These are phyloP conservation scores for Nothura maculosa DNA, from an alignment of 2,797 vertebrate genomes.

Conservation along the genomic window DNA sequence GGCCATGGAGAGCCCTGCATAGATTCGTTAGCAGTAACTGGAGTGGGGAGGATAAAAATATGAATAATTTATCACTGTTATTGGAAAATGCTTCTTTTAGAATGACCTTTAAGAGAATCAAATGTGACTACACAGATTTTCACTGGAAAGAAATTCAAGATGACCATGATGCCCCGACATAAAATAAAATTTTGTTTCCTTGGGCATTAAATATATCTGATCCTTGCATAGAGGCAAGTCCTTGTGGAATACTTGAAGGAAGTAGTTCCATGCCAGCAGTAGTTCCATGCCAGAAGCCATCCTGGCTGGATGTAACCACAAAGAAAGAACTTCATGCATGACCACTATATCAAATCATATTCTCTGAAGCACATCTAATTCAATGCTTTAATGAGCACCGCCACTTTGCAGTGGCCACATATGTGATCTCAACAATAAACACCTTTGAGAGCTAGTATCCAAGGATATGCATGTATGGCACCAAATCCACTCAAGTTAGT, in stretches of 20 bases:
- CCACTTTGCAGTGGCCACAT: not conserved
- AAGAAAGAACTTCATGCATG: not conserved
- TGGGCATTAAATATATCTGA: not conserved
- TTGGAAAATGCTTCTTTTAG: not conserved
- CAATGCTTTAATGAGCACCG: not conserved
- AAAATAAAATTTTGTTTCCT: not conserved
- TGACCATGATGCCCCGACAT: not conserved
- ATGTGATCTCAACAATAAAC: not conserved
- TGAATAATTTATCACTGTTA: not conserved
- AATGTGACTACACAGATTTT: not conserved
- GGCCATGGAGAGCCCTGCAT: not conserved
- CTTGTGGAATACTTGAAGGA: not conserved
- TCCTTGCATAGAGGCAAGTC: not conserved
- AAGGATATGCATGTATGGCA: not conserved
- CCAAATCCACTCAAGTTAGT: not conserved
- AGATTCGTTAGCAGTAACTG: not conserved
- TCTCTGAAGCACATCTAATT: not conserved
- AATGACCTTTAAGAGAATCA: not conserved
- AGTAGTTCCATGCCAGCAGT: not conserved
- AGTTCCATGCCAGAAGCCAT: too few species aligned
- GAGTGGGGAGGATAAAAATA: not conserved
- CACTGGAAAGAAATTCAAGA: not conserved
- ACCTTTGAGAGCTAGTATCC: not conserved
- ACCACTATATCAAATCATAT: not conserved
- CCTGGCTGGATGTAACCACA: not conserved